These are phyloP conservation scores for Leucophora obtusa DNA, from an alignment of 2,888 invertebrate genomes.

Conservation along the genomic window DNA sequence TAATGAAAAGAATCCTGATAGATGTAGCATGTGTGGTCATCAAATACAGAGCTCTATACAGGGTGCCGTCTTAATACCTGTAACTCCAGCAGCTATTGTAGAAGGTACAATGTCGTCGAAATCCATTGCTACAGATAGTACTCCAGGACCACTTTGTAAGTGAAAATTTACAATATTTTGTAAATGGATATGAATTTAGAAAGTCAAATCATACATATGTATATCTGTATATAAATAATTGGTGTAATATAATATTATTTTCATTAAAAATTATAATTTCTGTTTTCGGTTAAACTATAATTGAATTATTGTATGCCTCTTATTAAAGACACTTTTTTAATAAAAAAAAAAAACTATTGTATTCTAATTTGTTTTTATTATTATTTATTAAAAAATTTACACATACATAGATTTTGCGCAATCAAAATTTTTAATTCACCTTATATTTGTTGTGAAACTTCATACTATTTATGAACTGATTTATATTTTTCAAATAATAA, in stretches of 20 bases:
- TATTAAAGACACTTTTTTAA: slow-evolving; percentile 23
- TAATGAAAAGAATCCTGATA: slow-evolving; percentile 28
- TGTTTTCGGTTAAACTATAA: slow-evolving; percentile 28
- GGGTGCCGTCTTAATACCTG: slow-evolving; percentile 7
- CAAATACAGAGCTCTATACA: slow-evolving; percentile 4
- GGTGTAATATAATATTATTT: slow-evolving; percentile 29
- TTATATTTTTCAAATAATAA: too few relatives aligned
- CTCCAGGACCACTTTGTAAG: slow-evolving; percentile 58
- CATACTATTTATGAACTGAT: too few relatives aligned
- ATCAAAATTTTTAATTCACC: neutral
- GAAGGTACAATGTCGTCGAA: slow-evolving; percentile 26
- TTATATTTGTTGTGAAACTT: neutral
- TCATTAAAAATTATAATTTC: slow-evolving; percentile 19
- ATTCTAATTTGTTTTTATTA: slow-evolving; percentile 28
- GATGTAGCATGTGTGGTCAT: slow-evolving; percentile 52
- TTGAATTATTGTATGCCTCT: slow-evolving; percentile 37
- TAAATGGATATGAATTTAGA: neutral
- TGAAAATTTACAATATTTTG: slow-evolving; percentile 45
- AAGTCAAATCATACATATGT: slow-evolving; percentile 21
- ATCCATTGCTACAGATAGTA: slow-evolving; percentile 14
- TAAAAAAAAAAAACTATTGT: slow-evolving; percentile 6
- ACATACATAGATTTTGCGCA: slow-evolving; percentile 17
- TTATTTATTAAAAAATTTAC: slow-evolving; percentile 24
- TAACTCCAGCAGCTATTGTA: slow-evolving; percentile 1
- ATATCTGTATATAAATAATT: slow-evolving; percentile 19